Conservation (phyloP, 2,888 invertebrate species). For the Mamestra brassicae region DNA sequence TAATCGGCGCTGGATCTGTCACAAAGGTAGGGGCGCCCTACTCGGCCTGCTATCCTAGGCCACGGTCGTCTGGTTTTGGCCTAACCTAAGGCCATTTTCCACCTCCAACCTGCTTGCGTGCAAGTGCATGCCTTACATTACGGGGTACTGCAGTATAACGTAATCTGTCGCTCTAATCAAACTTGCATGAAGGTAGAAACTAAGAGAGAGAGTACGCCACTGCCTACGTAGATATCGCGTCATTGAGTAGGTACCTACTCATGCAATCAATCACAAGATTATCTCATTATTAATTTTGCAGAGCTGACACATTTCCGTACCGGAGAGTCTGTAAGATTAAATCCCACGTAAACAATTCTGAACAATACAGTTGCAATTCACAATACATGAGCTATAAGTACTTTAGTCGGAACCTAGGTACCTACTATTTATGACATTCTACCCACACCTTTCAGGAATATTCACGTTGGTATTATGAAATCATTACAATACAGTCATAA, state of each 20-base stretch:
- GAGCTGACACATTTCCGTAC: constrained; percentile 27
- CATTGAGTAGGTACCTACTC: neutral
- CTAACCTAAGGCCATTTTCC: too few relatives aligned
- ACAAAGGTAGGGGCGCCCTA: too few relatives aligned
- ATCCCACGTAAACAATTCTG: neutral
- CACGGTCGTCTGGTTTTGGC: too few relatives aligned
- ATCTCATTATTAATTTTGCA: constrained; percentile 9
- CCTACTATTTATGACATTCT: neutral
- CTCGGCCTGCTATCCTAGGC: too few relatives aligned
- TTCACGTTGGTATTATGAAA: constrained; percentile 14
- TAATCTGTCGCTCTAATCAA: too few relatives aligned
- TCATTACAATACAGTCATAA: neutral
- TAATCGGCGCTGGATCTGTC: too few relatives aligned
- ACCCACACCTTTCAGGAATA: constrained; percentile 2
- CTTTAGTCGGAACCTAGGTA: neutral
- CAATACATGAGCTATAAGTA: neutral
- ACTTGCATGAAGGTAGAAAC: too few relatives aligned
- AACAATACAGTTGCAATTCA: constrained; percentile 4
- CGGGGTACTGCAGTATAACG: too few relatives aligned
- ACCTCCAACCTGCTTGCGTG: too few relatives aligned
- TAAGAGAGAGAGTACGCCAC: too few relatives aligned
- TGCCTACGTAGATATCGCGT: neutral
- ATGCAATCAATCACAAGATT: constrained; percentile 1
- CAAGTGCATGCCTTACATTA: too few relatives aligned
- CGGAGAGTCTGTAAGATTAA: constrained; percentile 3